A percentile compares a stretch with the other conserved stretches of the same genome.
Evolutionary conservation across 2,888 invertebrate genomes (phyloP).

Genomic region (Dimorphilus gyrociliatus): DNA sequence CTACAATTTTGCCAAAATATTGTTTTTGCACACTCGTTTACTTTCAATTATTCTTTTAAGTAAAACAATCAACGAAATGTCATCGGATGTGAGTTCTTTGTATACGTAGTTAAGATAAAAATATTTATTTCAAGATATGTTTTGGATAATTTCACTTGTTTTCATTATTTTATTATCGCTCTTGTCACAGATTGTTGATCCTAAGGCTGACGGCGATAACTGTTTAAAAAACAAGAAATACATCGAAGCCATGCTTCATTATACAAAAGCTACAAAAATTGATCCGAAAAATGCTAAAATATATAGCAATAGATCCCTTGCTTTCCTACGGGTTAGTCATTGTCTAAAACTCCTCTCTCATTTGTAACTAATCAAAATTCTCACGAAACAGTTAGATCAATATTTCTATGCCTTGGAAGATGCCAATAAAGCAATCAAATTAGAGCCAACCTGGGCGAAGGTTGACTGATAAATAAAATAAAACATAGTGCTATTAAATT

Average conservation of each 20-base stretch:
- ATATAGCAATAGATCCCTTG: constrained; percentile 59
- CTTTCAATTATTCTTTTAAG: too few species aligned
- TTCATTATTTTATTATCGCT: too few species aligned
- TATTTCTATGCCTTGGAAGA: constrained; percentile 60
- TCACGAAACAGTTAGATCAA: constrained; percentile 58
- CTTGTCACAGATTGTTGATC: constrained; percentile 41
- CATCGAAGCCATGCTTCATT: constrained; percentile 59
- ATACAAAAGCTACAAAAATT: constrained; percentile 58
- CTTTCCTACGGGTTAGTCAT: too few species aligned
- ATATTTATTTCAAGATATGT: too few species aligned
- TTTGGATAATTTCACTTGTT: too few species aligned
- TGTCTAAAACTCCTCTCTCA: too few species aligned
- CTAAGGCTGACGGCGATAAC: constrained; percentile 57
- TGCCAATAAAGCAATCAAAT: constrained; percentile 55
- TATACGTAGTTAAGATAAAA: too few species aligned
- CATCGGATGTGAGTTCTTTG: too few species aligned
- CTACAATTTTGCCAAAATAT: too few species aligned
- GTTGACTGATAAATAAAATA: constrained; percentile 35
- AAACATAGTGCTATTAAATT: not conserved
- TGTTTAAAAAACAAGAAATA: constrained; percentile 55
- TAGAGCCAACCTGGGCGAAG: constrained; percentile 64
- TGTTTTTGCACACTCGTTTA: too few species aligned
- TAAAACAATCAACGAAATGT: too few species aligned
- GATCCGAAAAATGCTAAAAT: constrained; percentile 53
- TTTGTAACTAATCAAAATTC: too few species aligned